These are phyloP conservation scores for Ectropis crepuscularia DNA, from an alignment of 2,888 invertebrate species.

Conservation along the genomic window DNA sequence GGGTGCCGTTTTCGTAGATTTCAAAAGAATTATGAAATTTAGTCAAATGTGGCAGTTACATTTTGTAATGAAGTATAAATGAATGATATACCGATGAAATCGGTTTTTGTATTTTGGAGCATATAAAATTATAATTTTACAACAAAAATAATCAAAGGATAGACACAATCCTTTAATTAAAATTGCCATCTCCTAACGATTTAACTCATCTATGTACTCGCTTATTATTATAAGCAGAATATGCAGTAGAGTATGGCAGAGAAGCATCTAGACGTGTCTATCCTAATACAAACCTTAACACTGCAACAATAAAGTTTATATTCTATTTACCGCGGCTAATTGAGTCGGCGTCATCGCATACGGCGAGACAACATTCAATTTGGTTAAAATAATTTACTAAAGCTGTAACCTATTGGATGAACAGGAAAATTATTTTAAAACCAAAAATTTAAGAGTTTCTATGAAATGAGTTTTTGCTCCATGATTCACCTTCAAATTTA, in stretches of 20 bases:
- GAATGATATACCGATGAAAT: too few relatives aligned
- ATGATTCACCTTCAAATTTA: too few relatives aligned
- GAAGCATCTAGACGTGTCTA: background rate
- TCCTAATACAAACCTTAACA: slow-evolving; percentile 4
- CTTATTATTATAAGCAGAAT: slow-evolving; percentile 24
- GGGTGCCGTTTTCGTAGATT: too few relatives aligned
- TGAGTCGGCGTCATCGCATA: slow-evolving; percentile 13
- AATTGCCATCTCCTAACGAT: background rate
- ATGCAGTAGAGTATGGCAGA: slow-evolving; percentile 12
- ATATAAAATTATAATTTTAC: background rate
- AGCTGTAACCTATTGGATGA: background rate
- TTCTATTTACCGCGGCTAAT: slow-evolving; percentile 1
- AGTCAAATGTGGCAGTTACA: too few relatives aligned
- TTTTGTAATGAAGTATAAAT: too few relatives aligned
- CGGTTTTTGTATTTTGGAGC: background rate
- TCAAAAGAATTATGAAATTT: too few relatives aligned
- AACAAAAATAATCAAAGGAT: background rate
- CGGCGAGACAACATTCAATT: slow-evolving; percentile 7
- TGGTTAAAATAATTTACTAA: slow-evolving; percentile 4
- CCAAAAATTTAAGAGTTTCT: too few relatives aligned
- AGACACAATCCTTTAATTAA: background rate
- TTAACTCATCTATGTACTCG: background rate
- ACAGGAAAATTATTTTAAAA: too few relatives aligned
- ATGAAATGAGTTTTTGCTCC: too few relatives aligned
- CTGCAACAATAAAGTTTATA: slow-evolving; percentile 1